Evolutionary conservation across 1,140 invertebrate species (phyloP), one percentile per base, ranked within the genome.

Genomic region (Papilio aristodemus): DNA sequence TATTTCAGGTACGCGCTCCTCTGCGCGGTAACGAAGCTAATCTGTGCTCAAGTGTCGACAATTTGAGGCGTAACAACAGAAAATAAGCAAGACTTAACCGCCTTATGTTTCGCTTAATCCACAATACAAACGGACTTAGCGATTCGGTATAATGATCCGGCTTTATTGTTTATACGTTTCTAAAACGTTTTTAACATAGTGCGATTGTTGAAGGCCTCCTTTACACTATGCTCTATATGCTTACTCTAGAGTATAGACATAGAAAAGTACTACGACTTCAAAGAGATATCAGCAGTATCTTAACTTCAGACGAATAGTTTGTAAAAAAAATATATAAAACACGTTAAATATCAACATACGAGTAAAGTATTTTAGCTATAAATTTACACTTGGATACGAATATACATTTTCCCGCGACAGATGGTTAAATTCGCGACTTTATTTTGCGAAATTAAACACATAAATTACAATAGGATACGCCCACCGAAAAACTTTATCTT

Each of bases 11-110:
- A 81, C 75, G 73, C 78, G 80, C 76, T 80, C 75, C 77, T 83
- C 83, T 77, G 81, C 80, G 77, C 81, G 82, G 83, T 90, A 90
- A 90, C 88, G 87, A 90, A 90, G 88, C 85, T 89, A 90, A 90
- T 90, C 88, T 89, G 86, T 86, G 72, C 84, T 90, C 87, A 82
- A 90, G 88, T 90, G 88, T 88, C 88, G 87, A 90, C 88, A 90
- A 90, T 90, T 90, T 89, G 84, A 86, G 81, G 80, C 80, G 81
- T 79, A 90, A 90, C 88, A 90, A 90, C 86, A 87, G 86, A 86
- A 89, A 90, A 90, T 89, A 90, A 90, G 88, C 84, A 83, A 78
- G 83, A 74, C 74, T 78, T 75, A 77, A 77, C 77, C 78, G 77
- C 75, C 75, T 74, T 70, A 73, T 75, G 75, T 78, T 76, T 71